Conservation (phyloP, 2,888 invertebrate species). For the Tetheella fluctuosa region DNA sequence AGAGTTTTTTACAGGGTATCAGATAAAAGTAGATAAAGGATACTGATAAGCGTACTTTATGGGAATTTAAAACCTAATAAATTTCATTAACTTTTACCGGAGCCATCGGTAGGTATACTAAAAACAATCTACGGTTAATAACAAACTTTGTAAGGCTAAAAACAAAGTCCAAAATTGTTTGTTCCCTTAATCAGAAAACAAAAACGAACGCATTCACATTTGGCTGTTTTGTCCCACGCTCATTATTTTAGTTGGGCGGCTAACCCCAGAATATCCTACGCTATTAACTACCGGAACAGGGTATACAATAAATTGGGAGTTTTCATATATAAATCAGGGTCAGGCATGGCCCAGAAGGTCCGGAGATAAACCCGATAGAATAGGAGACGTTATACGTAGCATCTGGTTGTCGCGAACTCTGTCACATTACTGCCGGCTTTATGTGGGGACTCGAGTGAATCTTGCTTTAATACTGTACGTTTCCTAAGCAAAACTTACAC, state of each 20-base stretch:
- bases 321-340: slow-evolving; percentile 75
- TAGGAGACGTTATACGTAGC: slow-evolving; percentile 62
- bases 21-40: slow-evolving; percentile 11
- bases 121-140: neutral
- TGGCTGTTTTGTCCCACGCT: slow-evolving; percentile 59
- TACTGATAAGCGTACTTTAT: slow-evolving; percentile 34
- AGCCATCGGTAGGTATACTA: slow-evolving; percentile 10
- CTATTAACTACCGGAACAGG: slow-evolving; percentile 68
- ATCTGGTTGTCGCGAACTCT: slow-evolving; percentile 65
- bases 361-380: slow-evolving; percentile 66
- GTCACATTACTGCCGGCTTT: slow-evolving; percentile 69
- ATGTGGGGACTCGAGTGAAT: slow-evolving; percentile 49
- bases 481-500: slow-evolving; percentile 53
- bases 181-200: slow-evolving; percentile 23
- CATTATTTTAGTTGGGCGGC: slow-evolving; percentile 68
- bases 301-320: slow-evolving; percentile 69
- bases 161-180: slow-evolving; percentile 22
- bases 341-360: slow-evolving; percentile 62
- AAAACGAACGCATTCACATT: slow-evolving; percentile 52
- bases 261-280: slow-evolving; percentile 66
- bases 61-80: slow-evolving; percentile 37
- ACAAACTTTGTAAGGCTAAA: neutral
- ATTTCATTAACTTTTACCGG: slow-evolving; percentile 28
- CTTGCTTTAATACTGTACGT: slow-evolving; percentile 47
- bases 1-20: neutral